phyloP scores from a whole-genome alignment of 2,113 vertebrate genomes.

The Cyrtonyx montezumae region DNA sequence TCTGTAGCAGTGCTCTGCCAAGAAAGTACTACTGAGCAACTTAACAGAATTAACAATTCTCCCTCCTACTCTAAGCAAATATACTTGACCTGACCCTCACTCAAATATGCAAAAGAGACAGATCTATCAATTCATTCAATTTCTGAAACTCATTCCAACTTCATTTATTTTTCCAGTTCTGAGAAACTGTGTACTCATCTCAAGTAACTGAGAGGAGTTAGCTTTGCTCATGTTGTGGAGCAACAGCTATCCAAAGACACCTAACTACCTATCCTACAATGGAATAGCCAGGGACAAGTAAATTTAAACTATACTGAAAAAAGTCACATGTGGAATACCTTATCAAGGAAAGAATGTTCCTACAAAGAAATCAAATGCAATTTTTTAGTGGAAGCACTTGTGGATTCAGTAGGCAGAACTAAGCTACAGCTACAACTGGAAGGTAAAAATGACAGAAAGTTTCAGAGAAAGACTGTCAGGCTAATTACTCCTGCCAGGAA shows the following conservation, averaged over 20 bases:
- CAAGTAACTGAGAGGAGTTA: neutral
- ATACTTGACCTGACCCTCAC: neutral
- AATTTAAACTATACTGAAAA: neutral
- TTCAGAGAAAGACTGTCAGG: neutral
- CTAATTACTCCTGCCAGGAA: neutral
- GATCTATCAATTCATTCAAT: neutral
- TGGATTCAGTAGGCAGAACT: neutral
- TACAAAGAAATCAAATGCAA: accelerated
- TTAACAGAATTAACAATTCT: neutral
- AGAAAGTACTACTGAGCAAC: neutral
- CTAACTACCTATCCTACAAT: neutral
- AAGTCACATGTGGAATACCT: neutral
- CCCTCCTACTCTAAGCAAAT: neutral
- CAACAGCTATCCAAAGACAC: neutral
- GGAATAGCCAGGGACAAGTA: neutral
- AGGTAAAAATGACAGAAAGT: neutral
- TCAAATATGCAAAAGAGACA: neutral
- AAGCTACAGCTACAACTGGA: neutral
- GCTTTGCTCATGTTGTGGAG: neutral
- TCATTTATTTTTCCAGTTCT: neutral
- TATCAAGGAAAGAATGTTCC: neutral
- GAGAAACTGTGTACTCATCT: neutral
- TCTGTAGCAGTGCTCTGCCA: neutral
- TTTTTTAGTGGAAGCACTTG: neutral
- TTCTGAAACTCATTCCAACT: neutral